Evolutionary conservation across 30 jellyfish, hydroid and myxozoan species (phyloP), one percentile per base, ranked within the genome.

Genomic region (Chironex yamaguchii): DNA sequence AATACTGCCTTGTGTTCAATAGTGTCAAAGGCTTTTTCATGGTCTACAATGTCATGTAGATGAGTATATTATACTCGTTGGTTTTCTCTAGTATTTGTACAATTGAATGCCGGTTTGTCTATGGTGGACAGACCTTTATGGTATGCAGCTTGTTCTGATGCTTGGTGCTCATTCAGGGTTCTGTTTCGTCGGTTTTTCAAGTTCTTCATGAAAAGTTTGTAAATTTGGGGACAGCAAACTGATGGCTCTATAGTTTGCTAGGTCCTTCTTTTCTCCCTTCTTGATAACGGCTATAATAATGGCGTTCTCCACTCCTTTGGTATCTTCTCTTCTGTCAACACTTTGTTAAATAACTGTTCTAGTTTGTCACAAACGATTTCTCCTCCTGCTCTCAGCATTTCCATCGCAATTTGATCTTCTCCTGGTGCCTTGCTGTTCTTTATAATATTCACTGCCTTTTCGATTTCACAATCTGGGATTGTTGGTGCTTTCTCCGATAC

Each of bases 271-370:
- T 24, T 62, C 90, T 42, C 90, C 81, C 81, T 79, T 79, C 52
- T 79, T 79, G 80, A 79, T 48, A 20, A 79, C 49, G 17, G 65
- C 35, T 77, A 79, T 77, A 22, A 77, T 77, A 26, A 77, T n/a
- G n/a, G n/a, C n/a, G n/a, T n/a, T n/a, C n/a, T n/a, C 90, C 90
- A 79, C 81, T 79, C 82, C 2, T 34, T 54, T 79, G 90, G 82
- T 51, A 79, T 62, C 20, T 54, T 33, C 32, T 79, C 90, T 79
- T 30, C 67, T 29, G 29, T 34, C 68, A 79, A 1, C 36, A 79
- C 90, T 62, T 25, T 65, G 32, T 79, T 62, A 62, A 54, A 79
- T 13, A 79, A 62, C 31, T 33, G 50, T 54, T 36, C 36, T 31
- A 54, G 80, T 14, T 62, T 54, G 32, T 34, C 9, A 20, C 70